Evolutionary conservation across 1,140 invertebrate genomes (phyloP), one percentile per base, ranked within the genome.

Genomic region (Musca domestica): DNA sequence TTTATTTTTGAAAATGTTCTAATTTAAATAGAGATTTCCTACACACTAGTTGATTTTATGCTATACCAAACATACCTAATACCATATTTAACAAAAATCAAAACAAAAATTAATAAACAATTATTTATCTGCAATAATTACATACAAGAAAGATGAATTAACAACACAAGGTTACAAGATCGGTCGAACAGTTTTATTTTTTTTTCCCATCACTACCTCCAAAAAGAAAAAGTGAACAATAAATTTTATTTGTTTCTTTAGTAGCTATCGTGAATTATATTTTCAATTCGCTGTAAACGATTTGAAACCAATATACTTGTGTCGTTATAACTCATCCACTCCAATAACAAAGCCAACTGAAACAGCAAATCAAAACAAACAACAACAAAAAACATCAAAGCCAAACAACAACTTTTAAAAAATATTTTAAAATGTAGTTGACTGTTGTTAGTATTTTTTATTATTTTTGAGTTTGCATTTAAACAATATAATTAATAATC

Each of bases 371-470:
- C 22, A 66, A 56, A 27, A n/a, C 4, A 14, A 41, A 41, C 34
- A 41, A 4, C 27, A 30, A 30, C 3, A 23, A 2, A n/a, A 58
- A 58, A 0, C 34, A 61, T 9, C 1, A 7, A 25, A 48, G 48
- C 0, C 48, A 64, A 58, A 41, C 46, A 63, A 46, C n/a, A 34
- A 25, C 6, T 4, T 30, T 30, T 30, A 41, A 41, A 41, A 41
- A 41, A 9, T 41, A 41, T 41, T 10, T 41, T 10, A 41, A 41
- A 61, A 27, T 61, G 66, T 67, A 67, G 66, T 56, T 67, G 66
- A 52, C 66, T 67, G 66, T 66, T 58, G 52, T 67, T 67, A 56
- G 27, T 67, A 54, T 27, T 61, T 61, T 61, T 61, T 61, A 34
- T 61, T 34, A 61, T 61, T 61, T 61, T 61, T 51, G 17, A 51